Evolutionary conservation across 92 coral and sea anemone genomes (phyloP).

Genomic region (Muricea muricata): DNA sequence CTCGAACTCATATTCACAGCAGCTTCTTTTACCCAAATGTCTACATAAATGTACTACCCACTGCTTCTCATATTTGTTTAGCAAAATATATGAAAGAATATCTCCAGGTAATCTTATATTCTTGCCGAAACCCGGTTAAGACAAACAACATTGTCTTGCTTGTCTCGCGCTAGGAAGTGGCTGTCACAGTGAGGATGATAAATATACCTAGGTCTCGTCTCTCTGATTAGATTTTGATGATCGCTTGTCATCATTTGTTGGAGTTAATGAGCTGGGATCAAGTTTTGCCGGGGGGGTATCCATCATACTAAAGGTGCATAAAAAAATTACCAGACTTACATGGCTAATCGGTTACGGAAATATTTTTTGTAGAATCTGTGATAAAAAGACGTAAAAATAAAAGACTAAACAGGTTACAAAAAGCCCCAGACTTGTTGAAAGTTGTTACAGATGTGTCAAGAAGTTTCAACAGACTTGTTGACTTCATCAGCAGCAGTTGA

Average conservation of each 20-base stretch:
- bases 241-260: background rate
- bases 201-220: background rate
- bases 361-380: too few species aligned
- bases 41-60: background rate
- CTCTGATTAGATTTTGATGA: conserved; percentile 17
- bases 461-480: too few species aligned
- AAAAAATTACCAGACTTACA: too few species aligned
- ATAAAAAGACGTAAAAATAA: too few species aligned
- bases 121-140: background rate
- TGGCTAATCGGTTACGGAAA: too few species aligned
- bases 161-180: background rate
- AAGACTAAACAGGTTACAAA: too few species aligned
- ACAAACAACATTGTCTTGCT: background rate
- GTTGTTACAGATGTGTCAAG: too few species aligned
- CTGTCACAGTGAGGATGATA: background rate
- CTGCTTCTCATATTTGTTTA: background rate
- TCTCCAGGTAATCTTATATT: background rate
- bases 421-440: too few species aligned
- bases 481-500: too few species aligned
- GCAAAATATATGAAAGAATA: background rate
- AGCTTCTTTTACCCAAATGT: background rate
- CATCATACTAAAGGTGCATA: too few species aligned
- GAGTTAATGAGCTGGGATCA: background rate
- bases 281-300: background rate
- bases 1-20: background rate